Evolutionary conservation across 2,113 vertebrate species (phyloP), one percentile per base, ranked within the genome.

Genomic region (Haemorhous mexicanus): DNA sequence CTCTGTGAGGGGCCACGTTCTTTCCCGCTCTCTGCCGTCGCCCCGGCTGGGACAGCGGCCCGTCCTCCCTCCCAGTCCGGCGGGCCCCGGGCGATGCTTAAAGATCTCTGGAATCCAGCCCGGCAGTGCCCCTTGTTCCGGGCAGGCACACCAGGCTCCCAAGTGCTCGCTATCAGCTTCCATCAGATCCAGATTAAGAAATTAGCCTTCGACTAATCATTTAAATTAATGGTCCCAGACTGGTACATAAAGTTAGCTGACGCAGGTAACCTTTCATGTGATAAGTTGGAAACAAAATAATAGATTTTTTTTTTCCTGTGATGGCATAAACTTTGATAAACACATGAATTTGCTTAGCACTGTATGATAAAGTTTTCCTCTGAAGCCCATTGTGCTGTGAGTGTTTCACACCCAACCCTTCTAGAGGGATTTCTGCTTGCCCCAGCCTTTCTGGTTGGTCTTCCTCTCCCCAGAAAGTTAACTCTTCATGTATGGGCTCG

Each of bases 401-500:
- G 0, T n/a, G 9, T 74, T 77, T 77, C 37, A 20, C 19, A n/a
- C 5, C 14, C 44, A 43, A 4, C 24, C 10, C 66, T 66, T 39
- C 43, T 6, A 0, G 2, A 58, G 37, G 35, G 59, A 43, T 26
- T 68, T 78, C 20, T 63, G 61, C 75, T 64, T 0, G 0, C 3
- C 19, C 28, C 21, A 14, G 56, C 33, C 62, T 52, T 75, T 24
- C 58, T 28, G 59, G 7, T 7, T 23, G 27, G 15, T 50, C 59
- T 59, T 21, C 12, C 33, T 53, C 49, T 67, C 35, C n/a, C 49
- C 1, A 2, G 8, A 7, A 24, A 39, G 32, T 58, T 28, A 64
- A n/a, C 30, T 62, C 37, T n/a, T n/a, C 1, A 0, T 13, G 6
- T 23, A 7, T 18, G 5, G 15, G 33, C 24, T 74, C 0, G 1